A percentile compares a stretch with the other conserved stretches of the same genome.
Conservation (phyloP, 2,888 invertebrate genomes). For the Liodrosophila aerea region DNA sequence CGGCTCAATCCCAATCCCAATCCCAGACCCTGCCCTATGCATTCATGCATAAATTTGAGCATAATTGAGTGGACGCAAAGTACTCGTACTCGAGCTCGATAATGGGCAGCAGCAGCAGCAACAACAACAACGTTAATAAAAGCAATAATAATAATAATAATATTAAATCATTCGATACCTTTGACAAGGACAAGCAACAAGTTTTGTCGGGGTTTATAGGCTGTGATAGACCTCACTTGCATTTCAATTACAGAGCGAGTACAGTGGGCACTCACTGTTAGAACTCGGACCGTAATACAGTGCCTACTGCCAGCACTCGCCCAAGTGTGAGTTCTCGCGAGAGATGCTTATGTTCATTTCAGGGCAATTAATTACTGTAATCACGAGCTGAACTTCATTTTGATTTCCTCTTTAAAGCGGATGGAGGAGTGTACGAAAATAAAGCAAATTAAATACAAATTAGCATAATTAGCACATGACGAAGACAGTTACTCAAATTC, state of each 20-base stretch:
- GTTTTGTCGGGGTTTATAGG: constrained; percentile 1
- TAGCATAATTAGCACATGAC: constrained; percentile 63
- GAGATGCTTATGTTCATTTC: constrained; percentile 48
- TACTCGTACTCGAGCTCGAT: constrained; percentile 8
- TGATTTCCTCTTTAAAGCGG: constrained; percentile 47
- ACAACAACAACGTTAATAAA: too few relatives aligned
- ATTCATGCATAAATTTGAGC: constrained; percentile 52
- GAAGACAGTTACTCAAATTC: constrained; percentile 18
- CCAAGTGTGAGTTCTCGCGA: not conserved
- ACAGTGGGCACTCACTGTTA: not conserved
- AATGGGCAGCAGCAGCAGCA: constrained; percentile 1
- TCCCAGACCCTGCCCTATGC: constrained; percentile 19
- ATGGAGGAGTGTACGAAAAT: constrained; percentile 37
- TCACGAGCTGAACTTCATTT: constrained; percentile 36
- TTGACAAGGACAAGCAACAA: constrained; percentile 35
- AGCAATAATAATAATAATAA: too few relatives aligned
- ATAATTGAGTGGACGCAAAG: constrained; percentile 43
- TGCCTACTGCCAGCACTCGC: constrained; percentile 24
- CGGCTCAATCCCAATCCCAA: not conserved
- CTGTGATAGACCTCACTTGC: constrained; percentile 13
- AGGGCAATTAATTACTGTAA: constrained; percentile 58
- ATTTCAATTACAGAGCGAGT: constrained; percentile 19
- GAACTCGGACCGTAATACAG: too few relatives aligned
- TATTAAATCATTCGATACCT: constrained; percentile 16
- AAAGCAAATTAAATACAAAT: constrained; percentile 61